Evolutionary conservation across 2,113 vertebrate species (phyloP).

Genomic region (Mirounga angustirostris): DNA sequence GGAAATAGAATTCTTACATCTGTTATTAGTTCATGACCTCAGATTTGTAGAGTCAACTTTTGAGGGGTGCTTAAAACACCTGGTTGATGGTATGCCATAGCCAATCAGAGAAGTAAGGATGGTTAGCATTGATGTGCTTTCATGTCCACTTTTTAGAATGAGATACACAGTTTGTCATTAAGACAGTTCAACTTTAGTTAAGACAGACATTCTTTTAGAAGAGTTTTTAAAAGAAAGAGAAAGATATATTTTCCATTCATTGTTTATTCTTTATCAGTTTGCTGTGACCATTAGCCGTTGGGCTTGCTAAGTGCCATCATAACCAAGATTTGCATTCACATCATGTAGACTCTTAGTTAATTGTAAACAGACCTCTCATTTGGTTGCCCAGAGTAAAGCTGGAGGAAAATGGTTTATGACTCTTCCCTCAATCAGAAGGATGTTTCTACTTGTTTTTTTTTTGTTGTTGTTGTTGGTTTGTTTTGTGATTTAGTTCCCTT

Average conservation of each 20-base stretch:
- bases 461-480: background rate
- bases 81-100: too few species aligned
- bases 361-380: background rate
- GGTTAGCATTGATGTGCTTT: background rate
- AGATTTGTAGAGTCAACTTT: background rate
- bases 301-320: background rate
- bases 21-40: background rate
- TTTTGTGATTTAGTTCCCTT: background rate
- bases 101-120: background rate
- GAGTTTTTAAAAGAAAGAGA: conserved; percentile 5
- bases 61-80: background rate
- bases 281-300: background rate
- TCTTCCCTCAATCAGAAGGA: background rate
- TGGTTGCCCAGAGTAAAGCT: background rate
- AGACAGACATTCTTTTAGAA: background rate
- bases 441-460: background rate
- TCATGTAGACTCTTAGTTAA: background rate
- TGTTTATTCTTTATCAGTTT: background rate
- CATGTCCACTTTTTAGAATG: conserved; percentile 26
- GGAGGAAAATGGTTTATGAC: background rate
- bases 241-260: background rate
- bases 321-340: background rate
- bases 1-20: background rate
- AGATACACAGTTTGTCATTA: background rate
- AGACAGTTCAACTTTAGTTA: background rate